Conservation (phyloP, 2,888 invertebrate species). For the Philereme transversata region DNA sequence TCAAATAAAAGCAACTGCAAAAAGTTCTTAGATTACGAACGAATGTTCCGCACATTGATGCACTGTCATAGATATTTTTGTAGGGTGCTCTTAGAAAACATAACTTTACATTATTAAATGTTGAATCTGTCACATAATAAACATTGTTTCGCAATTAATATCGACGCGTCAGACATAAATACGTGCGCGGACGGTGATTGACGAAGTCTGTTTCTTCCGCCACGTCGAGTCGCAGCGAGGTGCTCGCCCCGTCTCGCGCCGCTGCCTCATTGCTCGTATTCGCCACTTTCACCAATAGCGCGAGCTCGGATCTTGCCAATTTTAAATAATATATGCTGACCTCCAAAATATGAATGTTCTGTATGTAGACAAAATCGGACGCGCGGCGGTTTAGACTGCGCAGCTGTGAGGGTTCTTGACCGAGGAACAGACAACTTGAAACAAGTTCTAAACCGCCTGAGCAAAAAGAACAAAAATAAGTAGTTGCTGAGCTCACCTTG, state of each 20-base stretch:
- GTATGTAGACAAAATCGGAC: slow-evolving; percentile 29
- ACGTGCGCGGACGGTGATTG: slow-evolving; percentile 60
- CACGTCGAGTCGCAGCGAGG: slow-evolving; percentile 70
- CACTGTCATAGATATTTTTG: slow-evolving; percentile 22
- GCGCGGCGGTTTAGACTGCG: slow-evolving; percentile 21
- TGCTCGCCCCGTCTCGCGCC: slow-evolving; percentile 79
- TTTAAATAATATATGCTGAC: slow-evolving; percentile 61
- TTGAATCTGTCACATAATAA: slow-evolving; percentile 49
- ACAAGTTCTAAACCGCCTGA: slow-evolving; percentile 49
- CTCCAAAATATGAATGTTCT: slow-evolving; percentile 47
- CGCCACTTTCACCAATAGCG: slow-evolving; percentile 78
- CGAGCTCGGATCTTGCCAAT: slow-evolving; percentile 60
- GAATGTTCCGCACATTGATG: slow-evolving; percentile 51
- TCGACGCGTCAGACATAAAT: slow-evolving; percentile 50
- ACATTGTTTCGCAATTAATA: slow-evolving; percentile 52
- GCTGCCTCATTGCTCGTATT: slow-evolving; percentile 73
- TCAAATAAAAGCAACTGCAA: slow-evolving; percentile 39
- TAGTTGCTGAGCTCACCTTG: slow-evolving; percentile 67
- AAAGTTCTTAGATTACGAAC: slow-evolving; percentile 46
- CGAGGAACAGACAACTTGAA: slow-evolving; percentile 35
- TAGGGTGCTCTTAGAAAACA: slow-evolving; percentile 2
- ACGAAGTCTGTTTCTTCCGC: slow-evolving; percentile 72
- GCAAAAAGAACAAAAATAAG: slow-evolving; percentile 59
- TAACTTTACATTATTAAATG: slow-evolving; percentile 26
- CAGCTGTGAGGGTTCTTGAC: slow-evolving; percentile 49